phyloP scores from a whole-genome alignment of 1,140 invertebrate genomes.

The Lucilia sericata region DNA sequence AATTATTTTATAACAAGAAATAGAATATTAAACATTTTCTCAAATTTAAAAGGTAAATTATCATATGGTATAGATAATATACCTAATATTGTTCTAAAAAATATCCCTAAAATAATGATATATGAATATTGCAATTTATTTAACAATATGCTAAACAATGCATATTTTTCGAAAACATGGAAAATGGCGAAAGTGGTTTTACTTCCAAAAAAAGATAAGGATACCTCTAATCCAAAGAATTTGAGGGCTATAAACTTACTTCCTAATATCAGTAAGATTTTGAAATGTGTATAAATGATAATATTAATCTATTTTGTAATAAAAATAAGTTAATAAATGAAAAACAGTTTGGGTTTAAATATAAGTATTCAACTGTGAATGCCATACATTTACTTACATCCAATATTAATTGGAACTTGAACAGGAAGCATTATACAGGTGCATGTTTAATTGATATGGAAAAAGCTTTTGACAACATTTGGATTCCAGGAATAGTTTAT shows the following conservation, averaged over 20 bases:
- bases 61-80: neutral
- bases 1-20: neutral
- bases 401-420: conserved; percentile 31
- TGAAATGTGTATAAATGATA: conserved; percentile 15
- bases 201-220: conserved; percentile 25
- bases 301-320: neutral
- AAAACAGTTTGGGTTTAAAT: conserved; percentile 25
- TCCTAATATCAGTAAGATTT: conserved; percentile 40
- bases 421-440: conserved; percentile 26
- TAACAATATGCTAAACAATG: conserved; percentile 38
- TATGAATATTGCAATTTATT: conserved; percentile 17
- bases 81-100: conserved; percentile 32
- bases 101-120: conserved; percentile 1
- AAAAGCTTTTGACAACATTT: conserved; percentile 23
- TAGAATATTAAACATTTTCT: neutral
- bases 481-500: conserved; percentile 10
- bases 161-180: conserved; percentile 22
- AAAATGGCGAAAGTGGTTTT: conserved; percentile 21
- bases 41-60: conserved; percentile 30
- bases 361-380: neutral
- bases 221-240: neutral
- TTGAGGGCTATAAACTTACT: conserved; percentile 1
- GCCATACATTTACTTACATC: conserved; percentile 30
- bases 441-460: conserved; percentile 27
- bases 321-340: neutral